Percentiles rank a stretch among this genome's conserved stretches.
These are phyloP conservation scores for Rhynchophorus ferrugineus DNA, from an alignment of 1,140 invertebrate genomes.

Conservation along the genomic window DNA sequence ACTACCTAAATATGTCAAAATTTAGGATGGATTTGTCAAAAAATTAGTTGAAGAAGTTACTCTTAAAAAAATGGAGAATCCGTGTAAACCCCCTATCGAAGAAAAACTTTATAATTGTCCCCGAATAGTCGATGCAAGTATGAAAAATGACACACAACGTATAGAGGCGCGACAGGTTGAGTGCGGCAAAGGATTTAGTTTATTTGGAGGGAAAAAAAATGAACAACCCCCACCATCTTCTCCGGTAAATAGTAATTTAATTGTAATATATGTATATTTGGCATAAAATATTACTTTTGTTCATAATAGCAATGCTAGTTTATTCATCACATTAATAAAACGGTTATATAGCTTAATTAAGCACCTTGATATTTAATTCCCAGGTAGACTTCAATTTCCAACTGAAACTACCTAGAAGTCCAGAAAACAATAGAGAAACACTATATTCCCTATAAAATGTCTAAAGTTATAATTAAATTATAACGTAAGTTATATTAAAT, in stretches of 20 bases:
- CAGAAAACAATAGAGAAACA: no score
- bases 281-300: no score
- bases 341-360: no score
- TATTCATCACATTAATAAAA: no score
- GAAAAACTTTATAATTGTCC: slow-evolving; percentile 25
- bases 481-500: no score
- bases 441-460: no score
- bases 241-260: not conserved
- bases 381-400: no score
- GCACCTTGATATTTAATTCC: no score
- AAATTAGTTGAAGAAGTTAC: slow-evolving; percentile 16
- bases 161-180: slow-evolving; percentile 23
- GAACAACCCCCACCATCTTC: slow-evolving; percentile 1
- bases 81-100: slow-evolving; percentile 22
- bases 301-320: no score
- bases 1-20: slow-evolving; percentile 19
- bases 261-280: not conserved
- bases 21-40: slow-evolving; percentile 22
- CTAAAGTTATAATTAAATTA: no score
- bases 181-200: slow-evolving; percentile 17
- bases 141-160: slow-evolving; percentile 19
- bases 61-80: slow-evolving; percentile 26
- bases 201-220: slow-evolving; percentile 14
- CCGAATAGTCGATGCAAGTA: slow-evolving; percentile 12
- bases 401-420: no score